Base-by-base conservation (phyloP, 2,797 vertebrate genomes). In the Malurus splendens region DNA sequence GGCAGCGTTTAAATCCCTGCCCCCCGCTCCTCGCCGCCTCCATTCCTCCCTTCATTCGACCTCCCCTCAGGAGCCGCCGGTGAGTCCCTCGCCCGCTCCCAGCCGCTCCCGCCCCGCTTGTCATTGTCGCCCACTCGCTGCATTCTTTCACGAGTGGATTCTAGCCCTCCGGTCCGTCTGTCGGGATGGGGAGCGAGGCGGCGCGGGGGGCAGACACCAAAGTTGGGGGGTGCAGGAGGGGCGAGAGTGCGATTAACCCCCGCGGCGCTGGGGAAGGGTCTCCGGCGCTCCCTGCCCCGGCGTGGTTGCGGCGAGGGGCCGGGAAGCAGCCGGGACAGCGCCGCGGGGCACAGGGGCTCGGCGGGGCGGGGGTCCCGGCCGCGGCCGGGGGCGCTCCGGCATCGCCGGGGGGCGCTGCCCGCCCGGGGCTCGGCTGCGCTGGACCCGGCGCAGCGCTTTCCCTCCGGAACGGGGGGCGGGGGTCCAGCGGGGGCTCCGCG, bases 41-140 rank as follows among this genome's bases (percentile, higher is more conserved):
- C 90, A 70, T 88, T 86, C 84, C 76, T 83, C 72, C 87, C 81
- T 95, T 92, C 93, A 70, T 73, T 90, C 92, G 78, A 77, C 84
- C 82, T 86, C 77, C 76, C 71, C 73, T 87, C 89, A 56, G 85
- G 73, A 92, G 71, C 79, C 62, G 73, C 71, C 57, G 90, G 92
- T 95, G 90, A 90, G 89, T 93, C 84, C 66, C 71, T 90, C 73
- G 71, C 89, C 70, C 82, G 60, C 88, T 68, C 60, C 51, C 65
- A 71, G 76, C 86, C 78, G 60, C 92, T 62, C 91, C 91, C 92
- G 89, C 91, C 89, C 61, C 74, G 92, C 64, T 57, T 84, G 79
- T 90, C 79, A 70, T 85, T 67, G 36, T 72, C 52, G 51, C 42
- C 74, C 33, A 28, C 72, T 67, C 39, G 44, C 76, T 30, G 79